Conservation (phyloP, 37 sponge, comb jelly and placozoan genomes). For the Beroe forskalii region DNA sequence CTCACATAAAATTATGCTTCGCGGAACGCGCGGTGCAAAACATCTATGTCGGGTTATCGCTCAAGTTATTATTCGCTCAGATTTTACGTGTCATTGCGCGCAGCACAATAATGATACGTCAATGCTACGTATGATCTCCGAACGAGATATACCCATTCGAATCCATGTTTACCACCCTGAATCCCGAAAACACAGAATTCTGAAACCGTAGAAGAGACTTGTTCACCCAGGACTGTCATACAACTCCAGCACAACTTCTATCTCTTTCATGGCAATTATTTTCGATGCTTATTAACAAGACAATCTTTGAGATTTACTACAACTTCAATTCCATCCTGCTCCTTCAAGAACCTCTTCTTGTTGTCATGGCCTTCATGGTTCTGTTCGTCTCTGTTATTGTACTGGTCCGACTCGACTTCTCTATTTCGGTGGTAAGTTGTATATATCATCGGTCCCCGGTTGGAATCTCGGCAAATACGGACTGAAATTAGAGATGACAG, state of each 20-base stretch:
- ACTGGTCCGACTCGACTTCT: conserved; percentile 88
- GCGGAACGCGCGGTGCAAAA: neutral
- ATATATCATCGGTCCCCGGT: too few species aligned
- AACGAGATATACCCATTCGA: neutral
- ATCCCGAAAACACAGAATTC: neutral
- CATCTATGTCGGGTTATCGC: neutral
- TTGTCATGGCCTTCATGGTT: conserved; percentile 78
- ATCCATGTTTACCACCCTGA: too few species aligned
- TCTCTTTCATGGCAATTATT: too few species aligned
- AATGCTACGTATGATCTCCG: neutral
- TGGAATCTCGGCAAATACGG: too few species aligned
- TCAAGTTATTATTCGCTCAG: neutral
- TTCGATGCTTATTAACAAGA: neutral
- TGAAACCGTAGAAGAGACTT: too few species aligned
- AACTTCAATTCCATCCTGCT: conserved; percentile 77
- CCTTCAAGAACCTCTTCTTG: conserved; percentile 89
- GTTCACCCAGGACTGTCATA: too few species aligned
- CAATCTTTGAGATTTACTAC: conserved; percentile 70
- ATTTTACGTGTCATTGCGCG: conserved; percentile 63
- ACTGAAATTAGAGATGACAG: too few species aligned
- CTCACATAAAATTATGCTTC: neutral
- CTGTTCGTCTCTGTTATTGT: conserved; percentile 86
- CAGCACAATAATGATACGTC: neutral
- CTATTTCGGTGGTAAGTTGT: conserved; percentile 65
- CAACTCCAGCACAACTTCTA: too few species aligned